A percentile compares a stretch with the other conserved stretches of the same genome.
These are phyloP conservation scores for Acronicta aceris DNA, from an alignment of 2,888 invertebrate species.

Conservation along the genomic window DNA sequence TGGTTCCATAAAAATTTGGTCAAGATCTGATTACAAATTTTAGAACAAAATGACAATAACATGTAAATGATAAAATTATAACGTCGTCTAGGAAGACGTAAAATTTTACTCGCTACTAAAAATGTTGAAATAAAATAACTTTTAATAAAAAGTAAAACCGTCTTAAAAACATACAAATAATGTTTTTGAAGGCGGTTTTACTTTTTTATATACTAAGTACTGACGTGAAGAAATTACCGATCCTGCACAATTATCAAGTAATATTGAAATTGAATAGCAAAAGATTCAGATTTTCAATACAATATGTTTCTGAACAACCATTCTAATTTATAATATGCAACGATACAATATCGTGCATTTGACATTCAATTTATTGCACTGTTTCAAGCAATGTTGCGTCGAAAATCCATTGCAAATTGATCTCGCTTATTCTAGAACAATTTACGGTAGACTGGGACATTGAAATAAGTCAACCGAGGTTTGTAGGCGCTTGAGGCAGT, in stretches of 20 bases:
- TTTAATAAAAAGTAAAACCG: too few species aligned
- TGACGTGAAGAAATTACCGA: too few species aligned
- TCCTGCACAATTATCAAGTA: neutral
- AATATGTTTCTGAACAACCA: neutral
- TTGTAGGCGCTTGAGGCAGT: constrained; percentile 23
- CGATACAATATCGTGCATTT: constrained; percentile 47
- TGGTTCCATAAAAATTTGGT: too few species aligned
- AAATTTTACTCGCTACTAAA: too few species aligned
- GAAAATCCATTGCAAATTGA: constrained; percentile 38
- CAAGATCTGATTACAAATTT: too few species aligned
- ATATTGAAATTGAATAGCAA: neutral
- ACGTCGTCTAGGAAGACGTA: too few species aligned
- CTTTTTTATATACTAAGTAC: too few species aligned
- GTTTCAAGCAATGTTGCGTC: constrained; percentile 35
- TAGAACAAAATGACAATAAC: too few species aligned
- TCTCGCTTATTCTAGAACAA: constrained; percentile 34
- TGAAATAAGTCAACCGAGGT: constrained; percentile 44
- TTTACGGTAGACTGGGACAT: constrained; percentile 54
- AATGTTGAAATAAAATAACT: too few species aligned
- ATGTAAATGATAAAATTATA: too few species aligned
- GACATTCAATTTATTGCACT: constrained; percentile 55
- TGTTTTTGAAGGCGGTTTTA: too few species aligned
- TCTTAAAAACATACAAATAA: too few species aligned
- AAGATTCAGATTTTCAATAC: neutral
- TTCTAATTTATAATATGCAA: constrained; percentile 25